Evolutionary conservation across 2,888 invertebrate species (phyloP).

Genomic region (Notodonta ziczac): DNA sequence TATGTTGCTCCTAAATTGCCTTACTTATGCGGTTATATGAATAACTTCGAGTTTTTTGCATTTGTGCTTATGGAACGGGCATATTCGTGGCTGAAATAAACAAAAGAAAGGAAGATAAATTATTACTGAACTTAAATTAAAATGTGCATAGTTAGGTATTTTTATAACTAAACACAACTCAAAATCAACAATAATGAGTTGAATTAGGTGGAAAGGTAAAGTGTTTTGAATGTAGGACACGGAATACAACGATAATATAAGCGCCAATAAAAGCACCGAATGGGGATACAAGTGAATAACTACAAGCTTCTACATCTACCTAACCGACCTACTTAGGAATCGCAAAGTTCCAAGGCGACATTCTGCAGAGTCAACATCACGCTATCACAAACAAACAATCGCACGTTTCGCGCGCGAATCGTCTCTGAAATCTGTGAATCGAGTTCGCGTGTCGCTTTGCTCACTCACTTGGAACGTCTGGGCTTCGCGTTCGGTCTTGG

Average conservation of each 20-base stretch:
- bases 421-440: slow-evolving; percentile 22
- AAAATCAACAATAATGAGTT: not conserved
- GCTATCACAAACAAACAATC: slow-evolving; percentile 46
- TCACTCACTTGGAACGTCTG: slow-evolving; percentile 75
- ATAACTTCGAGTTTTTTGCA: slow-evolving; percentile 35
- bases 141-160: not conserved
- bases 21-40: slow-evolving; percentile 20
- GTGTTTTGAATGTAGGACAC: not conserved
- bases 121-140: slow-evolving; percentile 14
- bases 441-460: slow-evolving; percentile 43
- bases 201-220: no score
- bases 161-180: slow-evolving; percentile 4
- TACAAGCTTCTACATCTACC: slow-evolving; percentile 24
- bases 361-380: slow-evolving; percentile 29
- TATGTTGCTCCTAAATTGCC: slow-evolving; percentile 28
- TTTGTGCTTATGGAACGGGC: slow-evolving; percentile 62
- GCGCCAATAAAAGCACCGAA: not conserved
- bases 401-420: slow-evolving; percentile 50
- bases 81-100: slow-evolving; percentile 69
- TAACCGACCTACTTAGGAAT: slow-evolving; percentile 38
- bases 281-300: not conserved
- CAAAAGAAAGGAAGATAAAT: slow-evolving; percentile 36
- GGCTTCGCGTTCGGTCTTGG: slow-evolving; percentile 38
- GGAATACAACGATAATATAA: not conserved
- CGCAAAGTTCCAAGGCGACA: slow-evolving; percentile 41